Percentiles rank a stretch among this genome's conserved stretches.
phyloP scores from a whole-genome alignment of 2,888 invertebrate genomes.

The Tillus elongatus region DNA sequence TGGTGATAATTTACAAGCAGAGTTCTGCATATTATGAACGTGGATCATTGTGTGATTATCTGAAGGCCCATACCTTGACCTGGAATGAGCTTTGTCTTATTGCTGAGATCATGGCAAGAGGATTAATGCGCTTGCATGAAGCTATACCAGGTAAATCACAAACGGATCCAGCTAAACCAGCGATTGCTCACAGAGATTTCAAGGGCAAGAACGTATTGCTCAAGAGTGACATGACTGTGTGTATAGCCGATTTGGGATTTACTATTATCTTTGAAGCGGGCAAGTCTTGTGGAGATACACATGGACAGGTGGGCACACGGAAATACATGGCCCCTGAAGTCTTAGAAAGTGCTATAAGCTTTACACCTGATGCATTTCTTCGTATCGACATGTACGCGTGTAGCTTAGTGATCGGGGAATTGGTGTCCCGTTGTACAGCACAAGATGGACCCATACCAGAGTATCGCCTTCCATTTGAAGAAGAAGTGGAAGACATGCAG shows the following conservation, averaged over 20 bases:
- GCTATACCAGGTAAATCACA: constrained; percentile 64
- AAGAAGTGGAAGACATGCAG: constrained; percentile 93
- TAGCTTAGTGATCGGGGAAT: constrained; percentile 92
- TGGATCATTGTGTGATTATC: constrained; percentile 90
- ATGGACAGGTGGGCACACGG: constrained; percentile 68
- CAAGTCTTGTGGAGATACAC: constrained; percentile 82
- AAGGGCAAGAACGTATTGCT: constrained; percentile 95
- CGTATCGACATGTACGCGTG: constrained; percentile 98
- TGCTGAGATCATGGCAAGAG: constrained; percentile 75
- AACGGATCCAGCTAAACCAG: constrained; percentile 64
- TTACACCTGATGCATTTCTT: constrained; percentile 88
- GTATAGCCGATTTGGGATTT: constrained; percentile 95
- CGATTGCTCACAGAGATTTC: constrained; percentile 94
- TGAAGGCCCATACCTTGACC: constrained; percentile 81
- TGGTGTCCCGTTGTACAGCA: constrained; percentile 67
- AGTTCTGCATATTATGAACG: constrained; percentile 91
- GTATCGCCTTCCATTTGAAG: constrained; percentile 86
- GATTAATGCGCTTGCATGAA: constrained; percentile 90
- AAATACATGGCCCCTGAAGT: constrained; percentile 94
- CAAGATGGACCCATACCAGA: constrained; percentile 66
- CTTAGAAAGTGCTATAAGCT: constrained; percentile 91
- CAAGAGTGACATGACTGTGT: constrained; percentile 82
- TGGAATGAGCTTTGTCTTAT: constrained; percentile 82
- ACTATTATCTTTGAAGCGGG: constrained; percentile 87
- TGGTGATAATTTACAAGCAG: constrained; percentile 73